Evolutionary conservation across 2,888 invertebrate genomes (phyloP).

Genomic region (Aricia artaxerxes): DNA sequence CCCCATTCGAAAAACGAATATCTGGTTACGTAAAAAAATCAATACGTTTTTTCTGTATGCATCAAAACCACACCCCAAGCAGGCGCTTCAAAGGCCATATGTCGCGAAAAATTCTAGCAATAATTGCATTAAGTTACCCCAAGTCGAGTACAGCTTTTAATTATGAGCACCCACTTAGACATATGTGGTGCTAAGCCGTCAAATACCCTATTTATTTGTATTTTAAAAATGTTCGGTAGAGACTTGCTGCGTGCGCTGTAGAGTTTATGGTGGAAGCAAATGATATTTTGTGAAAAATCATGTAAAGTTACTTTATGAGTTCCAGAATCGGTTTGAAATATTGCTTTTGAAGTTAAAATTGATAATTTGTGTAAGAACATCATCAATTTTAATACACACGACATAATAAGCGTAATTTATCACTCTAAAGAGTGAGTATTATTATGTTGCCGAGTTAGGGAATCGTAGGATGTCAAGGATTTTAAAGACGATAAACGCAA

Average conservation of each 20-base stretch:
- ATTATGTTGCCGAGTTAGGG: too few relatives aligned
- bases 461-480: too few relatives aligned
- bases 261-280: too few relatives aligned
- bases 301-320: too few relatives aligned
- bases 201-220: slow-evolving; percentile 13
- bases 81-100: slow-evolving; percentile 66
- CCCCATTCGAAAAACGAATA: slow-evolving; percentile 38
- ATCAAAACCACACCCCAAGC: slow-evolving; percentile 46
- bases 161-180: slow-evolving; percentile 76
- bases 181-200: slow-evolving; percentile 60
- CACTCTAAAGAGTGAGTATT: too few relatives aligned
- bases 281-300: neutral
- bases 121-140: slow-evolving; percentile 78
- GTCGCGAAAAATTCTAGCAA: slow-evolving; percentile 75
- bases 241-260: too few relatives aligned
- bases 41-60: slow-evolving; percentile 32
- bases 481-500: too few relatives aligned
- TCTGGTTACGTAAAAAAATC: slow-evolving; percentile 44
- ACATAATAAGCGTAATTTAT: too few relatives aligned
- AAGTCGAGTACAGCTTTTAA: slow-evolving; percentile 70
- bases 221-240: neutral
- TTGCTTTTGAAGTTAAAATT: too few relatives aligned
- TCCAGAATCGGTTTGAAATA: too few relatives aligned
- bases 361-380: too few relatives aligned
- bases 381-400: too few relatives aligned